These are phyloP conservation scores for Typhlichthys subterraneus DNA, from an alignment of 2,797 vertebrate genomes.

Conservation along the genomic window DNA sequence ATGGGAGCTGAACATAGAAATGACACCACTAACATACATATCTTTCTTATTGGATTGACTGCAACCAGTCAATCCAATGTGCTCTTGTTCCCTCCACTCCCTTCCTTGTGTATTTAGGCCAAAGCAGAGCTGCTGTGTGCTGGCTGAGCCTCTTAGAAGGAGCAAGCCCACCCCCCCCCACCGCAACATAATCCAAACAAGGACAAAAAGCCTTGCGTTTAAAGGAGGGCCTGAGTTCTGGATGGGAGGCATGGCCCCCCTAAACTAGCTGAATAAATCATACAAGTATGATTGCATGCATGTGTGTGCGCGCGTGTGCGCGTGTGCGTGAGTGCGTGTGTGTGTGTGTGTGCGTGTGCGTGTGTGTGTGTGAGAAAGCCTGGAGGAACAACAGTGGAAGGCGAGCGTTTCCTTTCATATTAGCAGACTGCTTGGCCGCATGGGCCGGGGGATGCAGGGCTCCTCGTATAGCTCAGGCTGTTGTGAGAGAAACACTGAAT, in stretches of 20 bases:
- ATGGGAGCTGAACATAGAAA: not conserved
- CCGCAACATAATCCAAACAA: constrained; percentile 55
- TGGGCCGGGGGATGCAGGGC: constrained; percentile 72
- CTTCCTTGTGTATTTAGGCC: constrained; percentile 58
- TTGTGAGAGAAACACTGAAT: constrained; percentile 81
- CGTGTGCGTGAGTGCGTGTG: not conserved
- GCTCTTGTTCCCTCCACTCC: constrained; percentile 36
- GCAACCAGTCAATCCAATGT: too few relatives aligned
- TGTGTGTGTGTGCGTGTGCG: not conserved
- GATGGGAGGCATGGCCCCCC: constrained; percentile 25
- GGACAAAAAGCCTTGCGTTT: constrained; percentile 67
- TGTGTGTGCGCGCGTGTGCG: not conserved
- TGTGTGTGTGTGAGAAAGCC: constrained; percentile 45
- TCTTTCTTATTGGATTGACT: constrained; percentile 18
- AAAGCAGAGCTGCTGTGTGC: constrained; percentile 42
- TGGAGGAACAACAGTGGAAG: constrained; percentile 68
- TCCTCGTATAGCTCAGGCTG: constrained; percentile 72
- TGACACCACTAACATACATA: constrained; percentile 3
- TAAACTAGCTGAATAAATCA: constrained; percentile 74
- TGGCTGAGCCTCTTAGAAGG: constrained; percentile 47
- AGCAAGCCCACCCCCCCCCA: constrained; percentile 9
- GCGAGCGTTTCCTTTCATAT: constrained; percentile 71
- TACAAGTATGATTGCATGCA: constrained; percentile 60
- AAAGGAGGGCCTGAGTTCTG: constrained; percentile 53
- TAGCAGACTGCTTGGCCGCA: constrained; percentile 74